Percentiles rank a stretch among this genome's conserved stretches.
These are phyloP conservation scores for Melanostoma scalare DNA, from an alignment of 2,888 invertebrate species.

Conservation along the genomic window DNA sequence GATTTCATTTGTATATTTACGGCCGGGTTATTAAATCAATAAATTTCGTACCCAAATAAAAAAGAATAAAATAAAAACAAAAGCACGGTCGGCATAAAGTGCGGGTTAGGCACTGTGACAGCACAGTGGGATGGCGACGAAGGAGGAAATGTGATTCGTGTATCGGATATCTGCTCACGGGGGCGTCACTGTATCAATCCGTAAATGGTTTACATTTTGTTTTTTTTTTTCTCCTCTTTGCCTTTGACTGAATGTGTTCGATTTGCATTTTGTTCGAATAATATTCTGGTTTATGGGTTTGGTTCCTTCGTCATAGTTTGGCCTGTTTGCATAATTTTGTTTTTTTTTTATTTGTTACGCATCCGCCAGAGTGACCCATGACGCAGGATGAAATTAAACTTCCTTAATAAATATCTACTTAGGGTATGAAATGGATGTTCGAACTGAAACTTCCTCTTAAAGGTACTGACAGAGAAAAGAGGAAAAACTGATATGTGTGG, in stretches of 20 bases:
- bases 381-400: slow-evolving; percentile 22
- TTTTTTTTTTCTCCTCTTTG: too few species aligned
- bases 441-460: slow-evolving; percentile 35
- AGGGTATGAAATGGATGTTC: slow-evolving; percentile 11
- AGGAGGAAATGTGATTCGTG: slow-evolving; percentile 45
- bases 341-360: slow-evolving; percentile 42
- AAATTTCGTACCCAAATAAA: slow-evolving; percentile 63
- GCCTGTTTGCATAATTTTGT: slow-evolving; percentile 36
- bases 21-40: slow-evolving; percentile 75
- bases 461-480: slow-evolving; percentile 22
- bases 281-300: slow-evolving; percentile 34
- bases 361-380: slow-evolving; percentile 57
- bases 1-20: slow-evolving; percentile 75
- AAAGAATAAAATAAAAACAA: slow-evolving; percentile 6
- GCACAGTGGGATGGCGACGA: slow-evolving; percentile 22
- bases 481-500: slow-evolving; percentile 55
- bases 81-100: slow-evolving; percentile 26
- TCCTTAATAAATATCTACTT: slow-evolving; percentile 62
- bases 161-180: slow-evolving; percentile 35
- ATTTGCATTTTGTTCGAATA: slow-evolving; percentile 68
- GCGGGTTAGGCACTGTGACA: slow-evolving; percentile 33
- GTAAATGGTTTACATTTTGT: slow-evolving; percentile 46
- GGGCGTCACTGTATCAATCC: slow-evolving; percentile 30
- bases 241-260: slow-evolving; percentile 46
- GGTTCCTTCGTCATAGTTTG: slow-evolving; percentile 29